Base-by-base conservation (phyloP, 2,797 vertebrate genomes). In the Alcedo quadribrachys region DNA sequence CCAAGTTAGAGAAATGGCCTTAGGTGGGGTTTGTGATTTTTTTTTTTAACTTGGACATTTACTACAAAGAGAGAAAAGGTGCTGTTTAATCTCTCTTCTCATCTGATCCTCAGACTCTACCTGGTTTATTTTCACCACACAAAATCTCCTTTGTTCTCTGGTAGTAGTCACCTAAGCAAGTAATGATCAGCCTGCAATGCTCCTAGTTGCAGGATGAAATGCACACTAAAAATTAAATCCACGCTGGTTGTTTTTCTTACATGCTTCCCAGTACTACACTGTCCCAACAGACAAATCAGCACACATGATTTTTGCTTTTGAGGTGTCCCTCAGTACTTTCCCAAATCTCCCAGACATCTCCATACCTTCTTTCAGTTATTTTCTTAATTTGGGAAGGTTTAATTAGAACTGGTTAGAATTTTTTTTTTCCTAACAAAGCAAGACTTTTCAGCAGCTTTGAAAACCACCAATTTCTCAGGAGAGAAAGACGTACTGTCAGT, bases 401-500 rank as follows among this genome's bases (percentile, higher is more conserved):
- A 87, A 94, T 94, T 91, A 88, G 71, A 79, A 25, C 16, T 82
- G 48, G 12, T 77, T 77, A 33, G 33, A 92, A 71, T 37, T 5
- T n/a, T 60, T n/a, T 60, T 77, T 88, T 92, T 32, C 68, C 25
- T 21, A 74, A 74, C 70, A 90, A 91, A 93, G 32, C 11, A 15
- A 90, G 33, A n/a, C 58, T 87, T 76, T 80, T 90, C 67, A 90
- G 28, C 54, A 78, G 43, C 83, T 92, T 95, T 82, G 71, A 83
- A 90, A 91, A 45, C 6, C n/a, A 42, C 27, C 53, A 75, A 87
- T 95, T 90, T 75, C 93, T 77, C 88, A 90, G 45, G 81, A 93
- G 85, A 86, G 48, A 86, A 90, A 40, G 58, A 68, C 45, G 89
- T 89, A 67, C 71, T 92, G 95, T 68, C 79, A 68, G 75, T 95